Conservation (phyloP, 2,797 vertebrate species). For the Carcharodon carcharias region DNA sequence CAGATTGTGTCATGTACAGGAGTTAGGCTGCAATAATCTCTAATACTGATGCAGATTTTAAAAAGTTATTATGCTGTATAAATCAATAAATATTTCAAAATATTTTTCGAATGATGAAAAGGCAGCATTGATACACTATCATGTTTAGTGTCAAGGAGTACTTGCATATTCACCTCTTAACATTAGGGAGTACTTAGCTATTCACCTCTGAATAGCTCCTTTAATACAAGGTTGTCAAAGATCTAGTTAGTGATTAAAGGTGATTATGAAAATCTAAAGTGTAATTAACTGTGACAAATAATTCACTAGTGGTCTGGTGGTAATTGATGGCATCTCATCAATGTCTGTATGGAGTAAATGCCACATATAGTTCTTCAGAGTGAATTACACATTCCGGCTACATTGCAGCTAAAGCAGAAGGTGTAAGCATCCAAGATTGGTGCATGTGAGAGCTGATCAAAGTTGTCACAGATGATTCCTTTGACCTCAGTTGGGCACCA, state of each 20-base stretch:
- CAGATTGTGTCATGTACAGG: neutral
- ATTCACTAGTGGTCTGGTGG: neutral
- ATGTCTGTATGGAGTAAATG: conserved; percentile 18
- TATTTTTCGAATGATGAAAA: conserved; percentile 1
- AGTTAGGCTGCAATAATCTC: neutral
- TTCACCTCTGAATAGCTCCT: conserved; percentile 17
- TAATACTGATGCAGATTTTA: neutral
- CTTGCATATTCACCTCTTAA: conserved; percentile 22
- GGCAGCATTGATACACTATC: neutral
- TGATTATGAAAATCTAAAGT: conserved; percentile 37
- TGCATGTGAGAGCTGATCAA: conserved; percentile 19
- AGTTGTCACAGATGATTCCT: neutral
- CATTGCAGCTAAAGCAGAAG: neutral
- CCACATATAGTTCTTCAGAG: neutral
- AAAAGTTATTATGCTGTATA: neutral
- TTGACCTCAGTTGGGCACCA: neutral
- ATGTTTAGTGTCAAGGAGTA: neutral
- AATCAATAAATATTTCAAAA: neutral
- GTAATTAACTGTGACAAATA: conserved; percentile 37
- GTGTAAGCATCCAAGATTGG: neutral
- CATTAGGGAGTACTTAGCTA: conserved; percentile 10
- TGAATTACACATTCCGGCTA: conserved; percentile 18
- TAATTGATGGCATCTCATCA: conserved; percentile 35
- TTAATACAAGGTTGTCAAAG: conserved; percentile 23
- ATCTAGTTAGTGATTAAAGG: conserved; percentile 18